Evolutionary conservation across 1,140 invertebrate genomes (phyloP).

Genomic region (Physella acuta): DNA sequence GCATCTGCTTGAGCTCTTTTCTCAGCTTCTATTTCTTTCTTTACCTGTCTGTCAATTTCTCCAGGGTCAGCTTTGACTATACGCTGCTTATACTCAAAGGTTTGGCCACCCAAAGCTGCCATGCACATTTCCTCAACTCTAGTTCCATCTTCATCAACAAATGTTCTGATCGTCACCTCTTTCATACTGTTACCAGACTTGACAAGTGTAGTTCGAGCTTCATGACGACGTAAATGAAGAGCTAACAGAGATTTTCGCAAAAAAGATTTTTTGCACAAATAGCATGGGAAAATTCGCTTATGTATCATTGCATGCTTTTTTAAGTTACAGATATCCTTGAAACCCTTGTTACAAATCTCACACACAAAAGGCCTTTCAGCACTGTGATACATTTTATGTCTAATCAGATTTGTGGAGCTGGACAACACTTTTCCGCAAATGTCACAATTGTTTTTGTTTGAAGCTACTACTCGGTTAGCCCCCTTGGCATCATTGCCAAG

Average conservation of each 20-base stretch:
- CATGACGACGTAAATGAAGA: slow-evolving; percentile 9
- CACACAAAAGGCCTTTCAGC: slow-evolving; percentile 23
- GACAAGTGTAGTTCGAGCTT: slow-evolving; percentile 15
- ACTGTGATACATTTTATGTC: slow-evolving; percentile 27
- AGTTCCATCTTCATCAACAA: slow-evolving; percentile 23
- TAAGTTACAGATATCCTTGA: slow-evolving; percentile 24
- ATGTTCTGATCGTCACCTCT: slow-evolving; percentile 19
- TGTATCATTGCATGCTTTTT: slow-evolving; percentile 25
- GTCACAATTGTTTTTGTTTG: slow-evolving; percentile 21
- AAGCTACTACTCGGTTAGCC: neutral
- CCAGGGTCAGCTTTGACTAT: slow-evolving; percentile 16
- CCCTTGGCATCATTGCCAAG: neutral
- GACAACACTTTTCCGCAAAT: slow-evolving; percentile 24
- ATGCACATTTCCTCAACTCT: slow-evolving; percentile 26
- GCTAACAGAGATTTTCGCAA: slow-evolving; percentile 18
- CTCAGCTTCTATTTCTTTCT: slow-evolving; percentile 6
- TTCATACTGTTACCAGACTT: slow-evolving; percentile 13
- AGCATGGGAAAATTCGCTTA: slow-evolving; percentile 21
- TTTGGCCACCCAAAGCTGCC: slow-evolving; percentile 16
- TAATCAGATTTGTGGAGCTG: slow-evolving; percentile 24
- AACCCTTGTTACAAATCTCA: slow-evolving; percentile 21
- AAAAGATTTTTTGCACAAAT: slow-evolving; percentile 25
- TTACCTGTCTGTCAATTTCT: neutral
- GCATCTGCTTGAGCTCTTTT: neutral
- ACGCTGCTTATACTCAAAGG: slow-evolving; percentile 23